phyloP scores from a whole-genome alignment of 2,888 invertebrate species.

The Platycnemis pennipes region DNA sequence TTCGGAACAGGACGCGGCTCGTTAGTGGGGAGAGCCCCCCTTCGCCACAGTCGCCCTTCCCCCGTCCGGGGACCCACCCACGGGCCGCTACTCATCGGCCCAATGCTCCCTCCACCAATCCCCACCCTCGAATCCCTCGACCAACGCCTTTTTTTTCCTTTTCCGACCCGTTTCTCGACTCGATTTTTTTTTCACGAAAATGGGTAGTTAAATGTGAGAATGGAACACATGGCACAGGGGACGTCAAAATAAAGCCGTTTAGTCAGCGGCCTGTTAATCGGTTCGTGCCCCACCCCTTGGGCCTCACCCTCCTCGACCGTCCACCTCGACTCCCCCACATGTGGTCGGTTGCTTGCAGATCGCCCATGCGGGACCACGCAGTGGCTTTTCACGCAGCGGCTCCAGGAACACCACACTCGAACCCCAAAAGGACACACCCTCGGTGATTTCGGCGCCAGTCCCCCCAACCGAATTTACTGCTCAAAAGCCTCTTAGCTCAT shows the following conservation, averaged over 20 bases:
- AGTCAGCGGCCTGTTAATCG: neutral
- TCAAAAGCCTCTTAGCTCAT: too few relatives aligned
- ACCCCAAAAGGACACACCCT: too few relatives aligned
- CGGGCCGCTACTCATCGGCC: neutral
- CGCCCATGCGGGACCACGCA: neutral
- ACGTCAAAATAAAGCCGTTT: neutral
- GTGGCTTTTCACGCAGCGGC: neutral
- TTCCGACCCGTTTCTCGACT: too few relatives aligned
- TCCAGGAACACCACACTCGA: neutral
- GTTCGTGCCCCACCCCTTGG: neutral
- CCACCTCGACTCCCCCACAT: too few relatives aligned
- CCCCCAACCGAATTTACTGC: too few relatives aligned
- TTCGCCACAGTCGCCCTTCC: conserved; percentile 11
- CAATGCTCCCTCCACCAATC: neutral
- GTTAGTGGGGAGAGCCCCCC: conserved; percentile 32
- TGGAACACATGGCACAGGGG: neutral
- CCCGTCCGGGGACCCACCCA: neutral
- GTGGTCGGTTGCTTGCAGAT: neutral
- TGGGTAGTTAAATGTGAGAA: neutral
- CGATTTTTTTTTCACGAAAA: too few relatives aligned
- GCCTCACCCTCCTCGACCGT: too few relatives aligned
- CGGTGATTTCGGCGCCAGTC: too few relatives aligned
- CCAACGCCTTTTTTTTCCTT: too few relatives aligned
- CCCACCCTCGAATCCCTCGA: neutral
- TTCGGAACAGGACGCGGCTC: conserved; percentile 63